Evolutionary conservation across 2,113 vertebrate genomes (phyloP).

Genomic region (Papio anubis): DNA sequence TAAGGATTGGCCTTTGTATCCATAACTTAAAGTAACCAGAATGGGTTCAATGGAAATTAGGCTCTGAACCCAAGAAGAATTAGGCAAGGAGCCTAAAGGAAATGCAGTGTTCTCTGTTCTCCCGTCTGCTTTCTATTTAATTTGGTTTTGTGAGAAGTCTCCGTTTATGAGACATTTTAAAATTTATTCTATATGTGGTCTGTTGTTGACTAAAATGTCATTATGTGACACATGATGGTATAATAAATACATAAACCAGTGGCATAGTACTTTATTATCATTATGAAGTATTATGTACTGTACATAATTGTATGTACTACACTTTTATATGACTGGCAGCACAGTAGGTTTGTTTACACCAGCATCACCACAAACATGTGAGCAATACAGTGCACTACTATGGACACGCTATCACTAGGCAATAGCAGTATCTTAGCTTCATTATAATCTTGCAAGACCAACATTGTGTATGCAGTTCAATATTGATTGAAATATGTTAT

Average conservation of each 20-base stretch:
- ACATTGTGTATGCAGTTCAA: background rate
- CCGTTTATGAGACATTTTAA: conserved; percentile 65
- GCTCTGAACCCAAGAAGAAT: conserved; percentile 62
- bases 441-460: background rate
- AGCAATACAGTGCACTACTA: background rate
- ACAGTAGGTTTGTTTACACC: background rate
- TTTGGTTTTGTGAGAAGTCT: conserved; percentile 68
- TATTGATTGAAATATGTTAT: background rate
- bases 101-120: conserved; percentile 69
- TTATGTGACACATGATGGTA: background rate
- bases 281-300: background rate
- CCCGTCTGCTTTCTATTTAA: conserved; percentile 69
- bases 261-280: background rate
- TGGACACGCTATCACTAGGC: background rate
- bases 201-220: background rate
- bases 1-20: conserved; percentile 27
- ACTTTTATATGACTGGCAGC: background rate
- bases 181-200: conserved; percentile 33
- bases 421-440: background rate
- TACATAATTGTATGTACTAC: background rate
- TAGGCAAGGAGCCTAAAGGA: conserved; percentile 67
- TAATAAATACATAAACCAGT: background rate
- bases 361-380: background rate
- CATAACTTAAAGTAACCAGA: conserved; percentile 50
- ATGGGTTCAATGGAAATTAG: conserved; percentile 59